A percentile compares a stretch with the other conserved stretches of the same genome.
Conservation (phyloP, 1,140 invertebrate genomes). For the Parasteatoda tepidariorum region DNA sequence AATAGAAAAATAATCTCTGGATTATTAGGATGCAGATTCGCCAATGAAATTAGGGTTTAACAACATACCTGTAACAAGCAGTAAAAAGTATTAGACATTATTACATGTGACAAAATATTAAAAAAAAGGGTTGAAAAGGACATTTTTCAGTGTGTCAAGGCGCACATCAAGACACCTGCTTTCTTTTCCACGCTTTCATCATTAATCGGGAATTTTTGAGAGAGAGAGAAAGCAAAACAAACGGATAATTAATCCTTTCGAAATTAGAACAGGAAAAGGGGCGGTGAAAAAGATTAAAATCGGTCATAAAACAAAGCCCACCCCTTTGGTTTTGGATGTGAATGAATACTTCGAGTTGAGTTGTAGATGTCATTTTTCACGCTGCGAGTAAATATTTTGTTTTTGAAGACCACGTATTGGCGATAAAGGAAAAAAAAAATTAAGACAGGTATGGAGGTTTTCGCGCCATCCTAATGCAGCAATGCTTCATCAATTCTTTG, state of each 20-base stretch:
- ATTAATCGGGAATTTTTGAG: slow-evolving; percentile 23
- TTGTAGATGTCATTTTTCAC: slow-evolving; percentile 37
- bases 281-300: not conserved
- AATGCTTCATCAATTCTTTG: slow-evolving; percentile 38
- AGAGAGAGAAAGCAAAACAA: slow-evolving; percentile 20
- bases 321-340: not conserved
- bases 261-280: no score
- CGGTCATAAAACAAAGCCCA: not conserved
- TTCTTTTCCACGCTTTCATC: slow-evolving; percentile 25
- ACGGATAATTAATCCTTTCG: slow-evolving; percentile 46
- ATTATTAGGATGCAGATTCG: no score
- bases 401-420: slow-evolving; percentile 8
- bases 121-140: slow-evolving; percentile 4
- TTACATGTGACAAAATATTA: not conserved
- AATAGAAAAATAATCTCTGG: no score
- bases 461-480: not conserved
- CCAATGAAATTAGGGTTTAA: no score
- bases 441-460: not conserved
- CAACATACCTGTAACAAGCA: no score
- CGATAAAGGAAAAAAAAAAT: not conserved
- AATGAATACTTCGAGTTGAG: slow-evolving; percentile 8
- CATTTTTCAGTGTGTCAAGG: not conserved
- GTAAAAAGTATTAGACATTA: not conserved
- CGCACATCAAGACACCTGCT: slow-evolving; percentile 1
- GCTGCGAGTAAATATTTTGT: slow-evolving; percentile 25